Evolutionary conservation across 2,888 invertebrate genomes (phyloP), one percentile per base, ranked within the genome.

Genomic region (Cotesia congregata): DNA sequence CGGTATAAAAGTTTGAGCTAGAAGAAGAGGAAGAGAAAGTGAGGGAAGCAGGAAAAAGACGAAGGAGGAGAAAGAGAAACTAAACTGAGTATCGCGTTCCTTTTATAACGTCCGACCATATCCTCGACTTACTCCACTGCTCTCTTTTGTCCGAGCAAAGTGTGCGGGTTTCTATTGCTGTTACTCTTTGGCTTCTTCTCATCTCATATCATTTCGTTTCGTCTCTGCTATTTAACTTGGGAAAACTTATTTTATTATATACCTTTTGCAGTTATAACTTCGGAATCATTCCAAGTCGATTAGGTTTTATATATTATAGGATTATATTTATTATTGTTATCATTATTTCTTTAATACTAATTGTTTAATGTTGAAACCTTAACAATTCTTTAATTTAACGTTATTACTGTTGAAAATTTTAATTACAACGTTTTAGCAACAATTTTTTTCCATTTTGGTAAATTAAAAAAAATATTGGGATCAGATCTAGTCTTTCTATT

Each of bases 61-160:
- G 30, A 30, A 30, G 30, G 30, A 30, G 30, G 12, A 12, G 12
- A 12, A 50, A 12, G 12, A 50, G 50, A 50, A 50, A 72, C 41
- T 62, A 38, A 17, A 39, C 72, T 30, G 30, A 3, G 30, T 30
- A 30, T 30, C 41, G 62, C 50, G 62, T 68, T 67, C 72, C 71
- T 78, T 77, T 61, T 74, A 65, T 76, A 76, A 72, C 76, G 75
- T 73, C 73, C 77, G 80, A 80, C 80, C 79, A 77, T 76, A 82
- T 78, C 80, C 78, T 12, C 50, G 50, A 50, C 50, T 12, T 7
- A 50, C 50, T 50, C 50, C 79, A 79, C 77, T 70, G 68, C 78
- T 79, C 78, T 75, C 80, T 78, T 79, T 82, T 76, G 78, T 65
- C 78, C 65, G 80, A 72, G 50, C 77, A 70, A 77, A 77, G 74